Evolutionary conservation across 2,113 vertebrate species (phyloP).

Genomic region (Prietella phreatophila): DNA sequence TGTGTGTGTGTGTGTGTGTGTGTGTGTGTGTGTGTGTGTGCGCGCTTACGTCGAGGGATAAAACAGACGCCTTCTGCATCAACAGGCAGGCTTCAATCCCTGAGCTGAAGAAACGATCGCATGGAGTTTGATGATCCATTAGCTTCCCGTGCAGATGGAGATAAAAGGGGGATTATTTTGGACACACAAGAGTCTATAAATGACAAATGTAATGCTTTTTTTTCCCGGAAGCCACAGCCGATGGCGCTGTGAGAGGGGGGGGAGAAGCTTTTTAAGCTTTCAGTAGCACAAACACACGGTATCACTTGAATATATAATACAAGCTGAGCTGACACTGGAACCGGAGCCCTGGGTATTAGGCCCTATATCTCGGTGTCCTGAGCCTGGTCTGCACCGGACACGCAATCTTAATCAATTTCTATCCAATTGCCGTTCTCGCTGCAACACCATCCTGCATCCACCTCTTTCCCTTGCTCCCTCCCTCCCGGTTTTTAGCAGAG

Average conservation of each 20-base stretch:
- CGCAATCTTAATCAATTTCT: constrained; percentile 59
- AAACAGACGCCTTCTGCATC: constrained; percentile 16
- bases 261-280: constrained; percentile 54
- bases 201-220: constrained; percentile 59
- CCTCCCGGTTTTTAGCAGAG: constrained; percentile 44
- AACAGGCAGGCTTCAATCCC: constrained; percentile 42
- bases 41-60: not conserved
- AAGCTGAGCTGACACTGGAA: constrained; percentile 60
- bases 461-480: not conserved
- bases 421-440: constrained; percentile 54
- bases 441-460: constrained; percentile 46
- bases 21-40: not conserved
- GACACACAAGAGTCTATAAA: constrained; percentile 52
- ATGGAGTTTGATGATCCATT: constrained; percentile 56
- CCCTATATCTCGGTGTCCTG: constrained; percentile 49
- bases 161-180: constrained; percentile 58
- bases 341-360: constrained; percentile 46
- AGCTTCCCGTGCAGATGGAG: constrained; percentile 40
- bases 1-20: not conserved
- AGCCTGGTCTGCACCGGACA: constrained; percentile 40
- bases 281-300: constrained; percentile 55
- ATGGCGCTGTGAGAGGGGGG: constrained; percentile 33
- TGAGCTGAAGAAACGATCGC: constrained; percentile 43
- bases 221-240: constrained; percentile 57
- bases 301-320: constrained; percentile 61